Evolutionary conservation across 2,113 vertebrate genomes (phyloP).

Genomic region (Phasianus colchicus): DNA sequence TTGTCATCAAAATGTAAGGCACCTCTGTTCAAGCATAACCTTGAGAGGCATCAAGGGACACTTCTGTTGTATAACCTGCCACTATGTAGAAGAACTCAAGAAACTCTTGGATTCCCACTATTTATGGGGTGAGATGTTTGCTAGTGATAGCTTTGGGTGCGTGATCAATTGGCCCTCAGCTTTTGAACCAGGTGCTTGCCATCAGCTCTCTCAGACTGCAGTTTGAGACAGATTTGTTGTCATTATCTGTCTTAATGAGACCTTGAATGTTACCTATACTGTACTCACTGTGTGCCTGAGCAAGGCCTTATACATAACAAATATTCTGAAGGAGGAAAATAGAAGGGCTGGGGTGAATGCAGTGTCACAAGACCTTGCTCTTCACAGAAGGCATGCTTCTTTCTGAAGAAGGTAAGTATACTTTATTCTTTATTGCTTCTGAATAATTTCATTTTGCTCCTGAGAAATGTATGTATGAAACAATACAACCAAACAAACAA

Average conservation of each 20-base stretch:
- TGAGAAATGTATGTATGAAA: background rate
- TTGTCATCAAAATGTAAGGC: background rate
- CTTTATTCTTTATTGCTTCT: background rate
- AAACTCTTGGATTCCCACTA: background rate
- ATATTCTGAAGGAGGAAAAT: no score
- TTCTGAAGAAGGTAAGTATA: background rate
- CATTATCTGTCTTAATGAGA: background rate
- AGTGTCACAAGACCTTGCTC: background rate
- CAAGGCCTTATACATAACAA: no score
- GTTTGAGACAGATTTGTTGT: background rate
- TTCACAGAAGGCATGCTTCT: fast-evolving
- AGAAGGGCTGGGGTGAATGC: no score
- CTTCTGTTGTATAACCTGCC: background rate
- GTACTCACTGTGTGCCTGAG: no score
- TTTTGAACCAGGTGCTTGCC: background rate
- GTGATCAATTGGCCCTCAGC: background rate
- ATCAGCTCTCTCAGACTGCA: background rate
- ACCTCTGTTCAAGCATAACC: background rate
- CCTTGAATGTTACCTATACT: background rate
- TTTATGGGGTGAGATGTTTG: background rate
- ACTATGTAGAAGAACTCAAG: background rate
- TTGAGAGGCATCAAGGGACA: background rate
- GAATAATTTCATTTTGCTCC: background rate
- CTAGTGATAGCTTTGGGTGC: background rate
- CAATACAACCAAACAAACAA: no score